phyloP scores from a whole-genome alignment of 2,888 invertebrate genomes.

The Atherix ibis region DNA sequence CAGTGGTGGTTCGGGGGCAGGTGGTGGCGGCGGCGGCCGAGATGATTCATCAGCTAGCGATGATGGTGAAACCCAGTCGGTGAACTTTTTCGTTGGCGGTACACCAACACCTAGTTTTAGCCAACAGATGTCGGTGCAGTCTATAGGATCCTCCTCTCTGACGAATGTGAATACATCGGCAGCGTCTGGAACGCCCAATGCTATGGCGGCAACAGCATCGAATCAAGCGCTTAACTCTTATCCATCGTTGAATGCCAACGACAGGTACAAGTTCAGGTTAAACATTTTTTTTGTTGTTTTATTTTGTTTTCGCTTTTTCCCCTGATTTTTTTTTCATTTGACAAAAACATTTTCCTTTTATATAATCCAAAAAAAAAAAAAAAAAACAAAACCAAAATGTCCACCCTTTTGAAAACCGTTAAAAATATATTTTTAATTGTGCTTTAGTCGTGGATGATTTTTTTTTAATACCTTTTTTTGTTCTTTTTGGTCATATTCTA shows the following conservation, averaged over 20 bases:
- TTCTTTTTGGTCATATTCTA: no score
- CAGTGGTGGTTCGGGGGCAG: constrained; percentile 16
- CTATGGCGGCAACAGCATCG: constrained; percentile 7
- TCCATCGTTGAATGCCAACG: constrained; percentile 16
- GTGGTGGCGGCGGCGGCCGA: constrained; percentile 18
- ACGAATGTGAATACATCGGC: constrained; percentile 10
- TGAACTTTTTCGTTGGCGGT: constrained; percentile 13
- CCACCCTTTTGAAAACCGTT: no score
- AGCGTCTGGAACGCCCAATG: constrained; percentile 5
- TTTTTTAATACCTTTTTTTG: no score
- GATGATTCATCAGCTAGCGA: constrained; percentile 28
- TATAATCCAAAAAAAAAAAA: no score
- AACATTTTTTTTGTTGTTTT: constrained; percentile 1
- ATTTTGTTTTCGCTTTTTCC: constrained; percentile 2
- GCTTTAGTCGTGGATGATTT: no score
- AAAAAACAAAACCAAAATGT: no score
- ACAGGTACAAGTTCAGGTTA: constrained; percentile 17
- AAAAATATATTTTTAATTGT: no score
- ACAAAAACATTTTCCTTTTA: no score
- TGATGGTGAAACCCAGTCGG: constrained; percentile 23
- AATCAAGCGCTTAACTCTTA: constrained; percentile 13
- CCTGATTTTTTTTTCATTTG: no score
- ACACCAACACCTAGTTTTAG: constrained; percentile 8
- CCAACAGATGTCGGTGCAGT: constrained; percentile 9
- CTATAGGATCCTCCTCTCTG: constrained; percentile 2